Base-by-base conservation (phyloP, 2,113 vertebrate species). In the Ciconia stormi region DNA sequence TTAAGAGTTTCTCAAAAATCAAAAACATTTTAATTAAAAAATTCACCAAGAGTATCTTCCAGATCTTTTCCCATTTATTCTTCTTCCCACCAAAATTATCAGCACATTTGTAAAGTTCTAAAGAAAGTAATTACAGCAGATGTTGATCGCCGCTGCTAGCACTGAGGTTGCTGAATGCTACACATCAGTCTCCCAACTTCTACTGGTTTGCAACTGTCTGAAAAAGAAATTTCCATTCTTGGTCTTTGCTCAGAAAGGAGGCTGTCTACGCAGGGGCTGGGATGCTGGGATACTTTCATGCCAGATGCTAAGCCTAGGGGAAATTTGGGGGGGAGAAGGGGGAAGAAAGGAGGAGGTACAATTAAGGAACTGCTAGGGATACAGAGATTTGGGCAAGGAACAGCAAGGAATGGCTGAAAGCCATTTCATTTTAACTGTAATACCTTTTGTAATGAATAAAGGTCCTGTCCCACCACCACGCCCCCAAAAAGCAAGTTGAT, bases 21-120 rank as follows among this genome's bases (percentile, higher is more conserved):
- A 96, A 82, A 96, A 97, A 79, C 72, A 95, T 89, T 95, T 94
- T 95, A 97, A 97, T 97, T 97, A 95, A 96, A 95, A 97, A 95
- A 95, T 79, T 95, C 73, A 38, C 78, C 53, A 36, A 38, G 74
- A 95, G 38, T 89, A 95, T 97, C 97, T 95, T 55, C 89, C 17
- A 12, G 56, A 97, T 97, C 94, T 95, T 93, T 52, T 74, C 49
- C 86, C 69, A 87, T 95, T 97, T 97, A 53, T 97, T 92, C 77
- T 81, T 70, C 76, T 67, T 82, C 65, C 69, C 53, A 89, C 91
- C 89, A 92, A 95, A 93, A 92, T 92, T 93, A 95, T 95, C 94
- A 91, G 76, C 69, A 65, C 89, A 71, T 82, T 95, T 76, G 59
- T 82, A 21, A 84, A 63, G 55, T 93, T 95, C 89, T 95, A 91